A percentile compares a stretch with the other conserved stretches of the same genome.
phyloP scores from a whole-genome alignment of 2,113 vertebrate genomes.

The Bucco capensis region DNA sequence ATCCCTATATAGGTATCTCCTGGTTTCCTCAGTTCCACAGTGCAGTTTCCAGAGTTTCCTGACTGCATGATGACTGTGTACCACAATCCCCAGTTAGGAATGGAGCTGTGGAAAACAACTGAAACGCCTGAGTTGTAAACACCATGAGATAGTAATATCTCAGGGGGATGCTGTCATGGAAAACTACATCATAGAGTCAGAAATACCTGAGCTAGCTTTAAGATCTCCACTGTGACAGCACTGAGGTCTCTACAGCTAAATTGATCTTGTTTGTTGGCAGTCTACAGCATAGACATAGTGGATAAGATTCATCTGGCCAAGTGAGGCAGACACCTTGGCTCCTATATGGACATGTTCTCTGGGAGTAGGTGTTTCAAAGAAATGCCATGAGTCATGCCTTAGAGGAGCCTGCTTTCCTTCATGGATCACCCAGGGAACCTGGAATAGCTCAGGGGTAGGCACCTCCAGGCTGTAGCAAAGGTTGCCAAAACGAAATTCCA shows the following conservation, averaged over 20 bases:
- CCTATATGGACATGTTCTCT: constrained; percentile 42
- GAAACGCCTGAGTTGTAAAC: not conserved
- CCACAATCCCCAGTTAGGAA: not conserved
- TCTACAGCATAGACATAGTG: constrained; percentile 6
- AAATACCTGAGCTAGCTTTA: constrained; percentile 26
- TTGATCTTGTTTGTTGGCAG: constrained; percentile 45
- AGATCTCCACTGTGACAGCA: not conserved
- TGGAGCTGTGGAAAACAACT: not conserved
- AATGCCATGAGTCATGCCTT: constrained; percentile 39
- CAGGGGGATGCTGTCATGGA: not conserved
- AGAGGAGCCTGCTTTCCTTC: constrained; percentile 1
- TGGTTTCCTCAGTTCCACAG: not conserved
- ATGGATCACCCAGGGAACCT: not conserved
- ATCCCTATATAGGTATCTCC: not conserved
- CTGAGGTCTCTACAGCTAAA: not conserved
- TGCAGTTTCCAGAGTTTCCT: not conserved
- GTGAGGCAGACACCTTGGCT: constrained; percentile 52
- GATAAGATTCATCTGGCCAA: constrained; percentile 53
- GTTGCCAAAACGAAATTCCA: constrained; percentile 42
- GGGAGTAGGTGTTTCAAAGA: constrained; percentile 46
- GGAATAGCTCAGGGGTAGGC: constrained; percentile 51
- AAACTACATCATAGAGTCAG: not conserved
- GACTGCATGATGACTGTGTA: not conserved
- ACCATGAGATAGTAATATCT: not conserved
- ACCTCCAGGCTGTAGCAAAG: constrained; percentile 38